Percentiles rank a stretch among this genome's conserved stretches.
Conservation (phyloP, 2,113 vertebrate species). For the Arothron firmamentum region DNA sequence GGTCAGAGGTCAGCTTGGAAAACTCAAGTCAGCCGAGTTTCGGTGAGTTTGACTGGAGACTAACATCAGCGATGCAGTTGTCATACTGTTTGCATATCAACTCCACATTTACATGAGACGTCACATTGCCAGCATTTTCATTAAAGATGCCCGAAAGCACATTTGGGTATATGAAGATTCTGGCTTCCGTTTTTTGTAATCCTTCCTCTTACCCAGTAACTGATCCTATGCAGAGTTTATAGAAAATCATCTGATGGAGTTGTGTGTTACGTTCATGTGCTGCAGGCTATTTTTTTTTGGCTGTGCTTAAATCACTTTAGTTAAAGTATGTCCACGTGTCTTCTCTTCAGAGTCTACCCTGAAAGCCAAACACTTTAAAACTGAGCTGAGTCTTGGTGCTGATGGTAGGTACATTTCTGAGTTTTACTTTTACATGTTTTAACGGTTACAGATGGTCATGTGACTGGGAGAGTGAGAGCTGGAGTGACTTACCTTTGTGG, state of each 20-base stretch:
- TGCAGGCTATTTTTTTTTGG: too few species aligned
- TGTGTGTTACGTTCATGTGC: too few species aligned
- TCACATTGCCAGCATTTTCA: too few species aligned
- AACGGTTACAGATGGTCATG: too few species aligned
- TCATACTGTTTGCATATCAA: neutral
- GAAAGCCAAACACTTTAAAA: constrained; percentile 74
- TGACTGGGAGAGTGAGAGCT: too few species aligned
- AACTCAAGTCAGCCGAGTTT: constrained; percentile 48
- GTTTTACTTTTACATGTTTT: too few species aligned
- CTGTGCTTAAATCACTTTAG: neutral
- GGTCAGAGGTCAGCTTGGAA: constrained; percentile 41
- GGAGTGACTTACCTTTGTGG: too few species aligned
- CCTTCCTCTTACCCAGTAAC: too few species aligned
- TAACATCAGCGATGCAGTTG: neutral
- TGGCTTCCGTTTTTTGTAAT: too few species aligned
- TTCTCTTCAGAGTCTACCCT: constrained; percentile 63
- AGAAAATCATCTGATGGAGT: neutral
- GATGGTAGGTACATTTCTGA: constrained; percentile 74
- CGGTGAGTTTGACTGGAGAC: constrained; percentile 53
- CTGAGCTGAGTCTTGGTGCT: constrained; percentile 83
- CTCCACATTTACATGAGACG: neutral
- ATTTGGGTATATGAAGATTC: too few species aligned
- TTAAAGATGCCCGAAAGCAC: too few species aligned
- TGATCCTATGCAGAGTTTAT: too few species aligned
- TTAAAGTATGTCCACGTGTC: neutral